Conservation (phyloP, 35 echinoderm and acorn worm genomes). For the Heliocidaris tuberculata region DNA sequence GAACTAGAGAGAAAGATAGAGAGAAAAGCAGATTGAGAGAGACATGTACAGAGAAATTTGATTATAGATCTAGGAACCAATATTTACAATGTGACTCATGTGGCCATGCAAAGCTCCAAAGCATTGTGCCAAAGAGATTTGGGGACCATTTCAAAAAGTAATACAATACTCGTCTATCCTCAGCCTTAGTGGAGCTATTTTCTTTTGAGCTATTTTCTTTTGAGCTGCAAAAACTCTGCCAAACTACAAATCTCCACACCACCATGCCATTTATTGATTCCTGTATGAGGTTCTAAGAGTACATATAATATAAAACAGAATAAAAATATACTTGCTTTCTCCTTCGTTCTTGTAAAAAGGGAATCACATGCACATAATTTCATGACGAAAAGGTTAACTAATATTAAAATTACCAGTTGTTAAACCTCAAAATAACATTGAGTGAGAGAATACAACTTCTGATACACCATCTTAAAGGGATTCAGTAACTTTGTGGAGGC, state of each 20-base stretch:
- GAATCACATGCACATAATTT: no score
- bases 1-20: background rate
- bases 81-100: conserved; percentile 4
- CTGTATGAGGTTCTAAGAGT: background rate
- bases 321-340: no score
- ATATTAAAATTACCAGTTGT: no score
- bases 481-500: no score
- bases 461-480: no score
- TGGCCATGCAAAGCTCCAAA: background rate
- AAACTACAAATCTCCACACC: background rate
- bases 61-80: background rate
- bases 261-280: background rate
- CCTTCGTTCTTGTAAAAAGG: no score
- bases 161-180: background rate
- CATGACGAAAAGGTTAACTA: no score
- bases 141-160: background rate
- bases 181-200: background rate
- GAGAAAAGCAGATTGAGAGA: background rate
- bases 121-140: background rate
- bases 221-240: background rate
- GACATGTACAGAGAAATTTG: background rate
- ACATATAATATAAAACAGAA: no score
- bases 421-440: no score
- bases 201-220: background rate
- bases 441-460: no score